Percentiles rank a stretch among this genome's conserved stretches.
phyloP scores from a whole-genome alignment of 2,888 invertebrate species.

The Ferdinandea cuprea region DNA sequence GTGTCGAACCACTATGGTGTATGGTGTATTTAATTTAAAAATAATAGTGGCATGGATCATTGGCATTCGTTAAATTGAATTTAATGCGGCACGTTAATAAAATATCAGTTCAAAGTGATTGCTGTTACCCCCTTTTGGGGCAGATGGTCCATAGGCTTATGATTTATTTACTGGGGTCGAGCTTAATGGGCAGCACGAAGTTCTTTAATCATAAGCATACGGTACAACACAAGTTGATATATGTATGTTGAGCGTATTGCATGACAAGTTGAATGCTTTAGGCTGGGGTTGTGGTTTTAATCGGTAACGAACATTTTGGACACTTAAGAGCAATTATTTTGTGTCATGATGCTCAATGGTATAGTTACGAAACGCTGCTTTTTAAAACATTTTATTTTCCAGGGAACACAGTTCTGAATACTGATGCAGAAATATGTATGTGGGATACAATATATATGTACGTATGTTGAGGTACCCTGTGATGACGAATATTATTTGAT shows the following conservation, averaged over 20 bases:
- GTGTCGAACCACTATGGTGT: slow-evolving; percentile 22
- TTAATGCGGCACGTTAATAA: slow-evolving; percentile 72
- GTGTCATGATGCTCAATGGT: no score
- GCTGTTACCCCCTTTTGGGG: slow-evolving; percentile 55
- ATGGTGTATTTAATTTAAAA: slow-evolving; percentile 65
- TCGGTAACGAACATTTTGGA: no score
- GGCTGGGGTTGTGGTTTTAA: slow-evolving; percentile 19
- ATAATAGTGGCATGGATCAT: slow-evolving; percentile 65
- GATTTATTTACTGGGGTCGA: slow-evolving; percentile 55
- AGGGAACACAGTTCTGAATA: no score
- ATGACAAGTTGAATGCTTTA: slow-evolving; percentile 51
- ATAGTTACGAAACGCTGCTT: no score
- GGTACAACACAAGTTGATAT: slow-evolving; percentile 19
- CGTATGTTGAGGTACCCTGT: no score
- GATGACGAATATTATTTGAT: no score
- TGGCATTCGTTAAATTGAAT: slow-evolving; percentile 70
- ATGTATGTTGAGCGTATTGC: slow-evolving; percentile 29
- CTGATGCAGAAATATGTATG: no score
- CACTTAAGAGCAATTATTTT: no score
- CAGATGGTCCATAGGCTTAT: slow-evolving; percentile 35
- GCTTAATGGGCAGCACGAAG: slow-evolving; percentile 68
- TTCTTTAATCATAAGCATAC: slow-evolving; percentile 53
- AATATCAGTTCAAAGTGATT: slow-evolving; percentile 69
- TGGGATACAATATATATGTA: no score
- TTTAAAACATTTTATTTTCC: no score